Evolutionary conservation across 2,888 invertebrate genomes (phyloP).

Genomic region (Agapostemon virescens): DNA sequence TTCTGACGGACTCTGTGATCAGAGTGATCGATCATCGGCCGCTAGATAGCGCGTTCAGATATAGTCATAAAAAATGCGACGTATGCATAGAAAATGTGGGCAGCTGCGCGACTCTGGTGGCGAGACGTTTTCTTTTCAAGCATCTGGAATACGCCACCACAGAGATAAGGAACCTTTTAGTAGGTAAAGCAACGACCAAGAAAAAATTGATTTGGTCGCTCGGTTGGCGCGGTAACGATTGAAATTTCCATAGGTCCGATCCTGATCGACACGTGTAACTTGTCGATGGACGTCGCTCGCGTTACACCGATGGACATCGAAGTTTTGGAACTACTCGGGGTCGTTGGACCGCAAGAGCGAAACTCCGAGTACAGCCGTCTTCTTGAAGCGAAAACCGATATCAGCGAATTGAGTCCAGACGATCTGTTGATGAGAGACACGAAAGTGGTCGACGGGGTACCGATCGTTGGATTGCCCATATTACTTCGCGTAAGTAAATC

Average conservation of each 20-base stretch:
- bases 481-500: constrained; percentile 83
- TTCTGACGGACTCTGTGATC: constrained; percentile 83
- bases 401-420: constrained; percentile 83
- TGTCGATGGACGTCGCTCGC: constrained; percentile 85
- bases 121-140: constrained; percentile 81
- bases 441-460: constrained; percentile 84
- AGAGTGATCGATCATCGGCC: constrained; percentile 90
- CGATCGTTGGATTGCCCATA: constrained; percentile 85
- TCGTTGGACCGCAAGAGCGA: too few species aligned
- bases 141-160: constrained; percentile 69
- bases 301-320: constrained; percentile 85
- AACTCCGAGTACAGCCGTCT: constrained; percentile 81
- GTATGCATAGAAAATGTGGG: constrained; percentile 86
- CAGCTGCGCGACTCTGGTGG: constrained; percentile 90
- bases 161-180: constrained; percentile 68
- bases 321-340: constrained; percentile 83
- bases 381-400: constrained; percentile 85
- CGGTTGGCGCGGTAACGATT: background rate
- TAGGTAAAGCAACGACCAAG: constrained; percentile 63
- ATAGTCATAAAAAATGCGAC: too few species aligned
- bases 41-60: too few species aligned
- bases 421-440: constrained; percentile 89
- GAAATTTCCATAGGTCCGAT: constrained; percentile 84
- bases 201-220: background rate
- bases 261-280: constrained; percentile 90